Evolutionary conservation across 2,113 vertebrate genomes (phyloP), one percentile per base, ranked within the genome.

Genomic region (Sceloporus tristichus): DNA sequence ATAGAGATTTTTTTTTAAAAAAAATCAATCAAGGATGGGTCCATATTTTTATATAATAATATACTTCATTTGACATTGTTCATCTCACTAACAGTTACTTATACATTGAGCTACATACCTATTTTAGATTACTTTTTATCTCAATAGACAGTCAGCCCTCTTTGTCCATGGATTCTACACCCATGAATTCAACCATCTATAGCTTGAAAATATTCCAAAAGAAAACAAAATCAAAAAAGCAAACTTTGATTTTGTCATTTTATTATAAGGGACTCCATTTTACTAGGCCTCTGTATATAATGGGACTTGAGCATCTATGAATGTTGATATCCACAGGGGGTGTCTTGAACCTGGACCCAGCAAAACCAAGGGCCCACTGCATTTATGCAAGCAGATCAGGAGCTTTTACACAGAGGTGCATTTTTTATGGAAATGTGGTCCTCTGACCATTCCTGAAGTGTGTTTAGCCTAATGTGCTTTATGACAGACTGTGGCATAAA

Each of bases 391-490:
- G 78, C 92, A 89, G 91, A 94, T 85, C 73, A 91, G 87, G 53
- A 62, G 88, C 90, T 93, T 90, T 80, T 76, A 94, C 85, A 77
- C 77, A 88, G 89, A 91, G 80, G 75, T 23, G n/a, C 88, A 88
- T 6, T 29, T 70, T 70, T 27, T 70, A 70, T 70, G 4, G 48
- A 16, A 86, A 56, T 91, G 92, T 94, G 87, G 89, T 92, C 80
- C 81, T 91, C 54, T 84, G 91, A 34, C 59, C 19, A 42, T 92
- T 88, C 65, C 73, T 76, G 88, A 94, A 88, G 78, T 92, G 79
- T 91, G 86, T 89, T 91, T 90, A 79, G 90, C 87, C 88, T 94
- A 94, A 95, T 91, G 85, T 88, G 29, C 79, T 62, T 95, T 87
- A 85, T 91, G 89, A 59, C 90, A 81, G 89, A 91, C 87, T 93